These are phyloP conservation scores for Nymphalis c-album DNA, from an alignment of 2,888 invertebrate species.

Conservation along the genomic window DNA sequence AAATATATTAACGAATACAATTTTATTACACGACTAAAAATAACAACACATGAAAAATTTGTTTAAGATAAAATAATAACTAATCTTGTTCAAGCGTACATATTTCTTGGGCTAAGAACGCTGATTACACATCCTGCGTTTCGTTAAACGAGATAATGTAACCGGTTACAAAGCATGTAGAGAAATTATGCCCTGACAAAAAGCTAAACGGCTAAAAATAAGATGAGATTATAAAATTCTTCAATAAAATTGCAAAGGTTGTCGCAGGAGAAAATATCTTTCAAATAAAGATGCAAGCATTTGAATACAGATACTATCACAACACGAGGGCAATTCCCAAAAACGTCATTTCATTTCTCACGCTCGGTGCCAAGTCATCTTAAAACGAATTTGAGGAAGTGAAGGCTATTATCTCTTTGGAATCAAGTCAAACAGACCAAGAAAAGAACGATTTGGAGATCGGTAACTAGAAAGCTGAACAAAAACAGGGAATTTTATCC, in stretches of 20 bases:
- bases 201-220: slow-evolving; percentile 36
- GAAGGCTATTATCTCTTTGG: slow-evolving; percentile 68
- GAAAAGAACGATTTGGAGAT: slow-evolving; percentile 45
- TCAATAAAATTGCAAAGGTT: slow-evolving; percentile 14
- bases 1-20: not conserved
- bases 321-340: slow-evolving; percentile 45
- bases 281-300: slow-evolving; percentile 13
- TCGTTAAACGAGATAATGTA: slow-evolving; percentile 38
- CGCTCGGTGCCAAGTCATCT: slow-evolving; percentile 67
- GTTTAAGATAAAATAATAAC: slow-evolving; percentile 12
- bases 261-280: slow-evolving; percentile 3
- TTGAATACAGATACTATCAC: slow-evolving; percentile 36
- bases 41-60: not conserved
- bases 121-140: slow-evolving; percentile 40
- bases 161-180: slow-evolving; percentile 41
- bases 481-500: not conserved
- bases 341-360: slow-evolving; percentile 71
- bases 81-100: slow-evolving; percentile 3
- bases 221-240: slow-evolving; percentile 10
- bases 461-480: slow-evolving; percentile 15
- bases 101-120: slow-evolving; percentile 31
- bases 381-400: slow-evolving; percentile 74
- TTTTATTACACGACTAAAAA: not conserved
- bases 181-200: slow-evolving; percentile 45
- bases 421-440: slow-evolving; percentile 67